These are phyloP conservation scores for Himalopsyche tibetana DNA, from an alignment of 2,888 invertebrate genomes.

Conservation along the genomic window DNA sequence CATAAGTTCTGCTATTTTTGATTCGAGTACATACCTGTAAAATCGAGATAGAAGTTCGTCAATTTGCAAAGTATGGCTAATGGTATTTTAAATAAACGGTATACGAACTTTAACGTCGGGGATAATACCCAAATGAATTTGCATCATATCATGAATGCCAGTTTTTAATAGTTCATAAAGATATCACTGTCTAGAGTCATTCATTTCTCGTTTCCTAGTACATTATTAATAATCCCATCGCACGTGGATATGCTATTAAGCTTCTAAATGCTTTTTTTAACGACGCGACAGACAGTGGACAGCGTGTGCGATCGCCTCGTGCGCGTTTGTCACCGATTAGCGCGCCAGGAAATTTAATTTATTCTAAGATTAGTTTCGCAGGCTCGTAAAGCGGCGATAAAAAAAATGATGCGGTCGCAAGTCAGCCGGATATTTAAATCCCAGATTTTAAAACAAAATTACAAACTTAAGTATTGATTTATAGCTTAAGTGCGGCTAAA, in stretches of 20 bases:
- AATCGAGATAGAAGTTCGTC: too few species aligned
- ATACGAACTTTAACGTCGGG: too few species aligned
- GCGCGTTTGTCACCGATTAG: slow-evolving; percentile 16
- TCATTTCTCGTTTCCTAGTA: slow-evolving; percentile 4
- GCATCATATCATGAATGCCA: background rate
- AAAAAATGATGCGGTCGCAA: background rate
- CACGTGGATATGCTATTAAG: background rate
- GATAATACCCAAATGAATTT: background rate
- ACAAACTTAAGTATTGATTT: slow-evolving; percentile 5
- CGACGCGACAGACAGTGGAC: background rate
- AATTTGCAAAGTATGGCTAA: too few species aligned
- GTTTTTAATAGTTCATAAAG: slow-evolving; percentile 4
- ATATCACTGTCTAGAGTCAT: background rate
- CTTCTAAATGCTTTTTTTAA: background rate
- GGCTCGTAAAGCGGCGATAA: background rate
- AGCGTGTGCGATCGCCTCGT: background rate
- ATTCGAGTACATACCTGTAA: too few species aligned
- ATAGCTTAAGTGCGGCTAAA: background rate
- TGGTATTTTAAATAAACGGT: too few species aligned
- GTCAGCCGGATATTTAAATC: background rate
- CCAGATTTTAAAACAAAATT: slow-evolving; percentile 4
- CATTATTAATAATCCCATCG: background rate
- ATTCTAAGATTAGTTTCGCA: slow-evolving; percentile 23
- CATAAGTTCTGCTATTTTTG: too few species aligned
- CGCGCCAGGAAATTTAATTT: slow-evolving; percentile 18